Base-by-base conservation (phyloP, 2,888 invertebrate genomes). In the Lasioglossum malachurum region DNA sequence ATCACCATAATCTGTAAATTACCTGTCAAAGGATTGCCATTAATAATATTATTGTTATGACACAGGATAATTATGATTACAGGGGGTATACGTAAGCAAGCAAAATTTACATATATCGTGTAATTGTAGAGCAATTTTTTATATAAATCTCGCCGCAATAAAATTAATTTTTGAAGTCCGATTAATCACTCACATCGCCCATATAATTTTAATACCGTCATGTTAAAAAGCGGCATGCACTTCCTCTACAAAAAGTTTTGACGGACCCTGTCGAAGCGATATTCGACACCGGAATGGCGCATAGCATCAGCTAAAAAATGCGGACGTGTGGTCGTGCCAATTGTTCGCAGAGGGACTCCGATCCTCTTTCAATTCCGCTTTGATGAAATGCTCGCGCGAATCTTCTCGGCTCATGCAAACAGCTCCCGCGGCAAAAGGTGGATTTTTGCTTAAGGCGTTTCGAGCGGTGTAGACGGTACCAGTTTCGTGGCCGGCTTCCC, bases 401-500 rank as follows among this genome's bases (percentile, higher is more conserved):
- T 27, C 14, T 31, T 16, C 16, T 16, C 7, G 16, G 7, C 19
- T 19, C 31, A 4, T 64, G 64, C 31, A 31, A 31, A 64, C 64
- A 14, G 16, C 46, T 31, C 0, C 19, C 7, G 64, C 3, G 31
- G 64, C 82, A 53, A 83, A 76, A 38, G 35, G 4, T 53, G 64
- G 73, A 49, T 44, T 41, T 10, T 38, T 7, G 31, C 41, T 12
- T 19, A 72, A 72, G 57, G n/a, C 60, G 35, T 73, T 60, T 46
- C 8, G 71, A 12, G 1, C 27, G 10, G 44, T 64, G 44, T 23
- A n/a, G 60, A 10, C 73, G 67, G n/a, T 72, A 38, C 49, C 53
- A 73, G 49, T 46, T 75, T 57, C 84, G 75, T 69, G 77, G 69
- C 4, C 73, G 5, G 67, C 57, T 76, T 81, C 35, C 72, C 60